Base-by-base conservation (phyloP, 2,888 invertebrate species). In the Pollenia labialis region DNA sequence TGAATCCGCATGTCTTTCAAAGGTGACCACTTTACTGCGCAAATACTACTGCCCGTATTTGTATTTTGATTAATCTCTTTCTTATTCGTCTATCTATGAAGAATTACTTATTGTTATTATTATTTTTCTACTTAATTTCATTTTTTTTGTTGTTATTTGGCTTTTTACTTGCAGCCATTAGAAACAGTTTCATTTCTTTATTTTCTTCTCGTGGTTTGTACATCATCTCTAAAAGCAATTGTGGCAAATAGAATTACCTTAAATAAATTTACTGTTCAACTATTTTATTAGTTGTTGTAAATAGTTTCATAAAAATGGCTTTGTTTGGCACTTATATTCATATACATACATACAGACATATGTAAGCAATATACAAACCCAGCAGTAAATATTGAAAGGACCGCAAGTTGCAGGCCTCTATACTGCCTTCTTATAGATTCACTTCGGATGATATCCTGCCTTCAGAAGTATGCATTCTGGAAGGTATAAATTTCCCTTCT, bases 191-290 rank as follows among this genome's bases (percentile, higher is more conserved):
- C 7, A 10, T 40, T 60, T 60, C n/a, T n/a, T 7, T 14, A 16
- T 74, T 23, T 23, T 56, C 10, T 32, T 69, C n/a, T 68, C 64
- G 64, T 81, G 62, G 56, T 68, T 77, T 77, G 71, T 77, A 14
- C 66, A 83, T 76, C 56, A 76, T 69, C 64, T 77, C 64, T 23
- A 71, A 83, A 77, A 66, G 69, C 71, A 77, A 71, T 83, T 83
- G 71, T 77, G 71, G 71, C 56, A 83, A 77, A 83, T 66, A 48
- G 56, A 71, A 83, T 83, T 77, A 71, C 74, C 81, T 82, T 82
- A 76, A 76, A 82, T 71, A 71, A 62, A 69, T 82, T 76, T 62
- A 64, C 62, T 76, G 69, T 76, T 16, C 64, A 81, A 81, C n/a
- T 12, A 48, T 46, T 81, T 74, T 81, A 66, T 66, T 48, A 66